Base-by-base conservation (phyloP, 2,888 invertebrate genomes). In the Palloptera scutellata region DNA sequence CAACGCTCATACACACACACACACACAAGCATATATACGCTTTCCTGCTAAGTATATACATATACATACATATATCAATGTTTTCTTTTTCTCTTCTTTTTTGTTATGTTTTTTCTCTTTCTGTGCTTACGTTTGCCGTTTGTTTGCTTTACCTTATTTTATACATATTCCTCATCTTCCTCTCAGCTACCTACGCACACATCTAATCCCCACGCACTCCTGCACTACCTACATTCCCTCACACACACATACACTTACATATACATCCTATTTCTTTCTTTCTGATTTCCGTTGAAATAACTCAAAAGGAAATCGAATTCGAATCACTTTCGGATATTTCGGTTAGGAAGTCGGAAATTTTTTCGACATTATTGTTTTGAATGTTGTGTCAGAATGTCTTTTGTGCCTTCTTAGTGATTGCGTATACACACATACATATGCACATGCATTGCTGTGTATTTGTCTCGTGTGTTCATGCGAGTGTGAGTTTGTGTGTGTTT, bases 321-420 rank as follows among this genome's bases (percentile, higher is more conserved):
- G 80, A 81, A 83, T 82, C 81, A 82, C 80, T 83, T 83, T 81
- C 81, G 79, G 81, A 83, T 83, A 80, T 79, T 78, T 80, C 75
- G 77, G 77, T 77, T 74, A 76, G 79, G 80, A 81, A 79, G 77
- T 78, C 79, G 80, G 78, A 81, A 78, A 79, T 79, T 79, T 77
- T 77, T 76, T 78, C 74, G 74, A 78, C 79, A 79, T 78, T 78
- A 78, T 78, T 77, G 81, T 80, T 80, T 79, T 78, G 74, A 75
- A 78, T 75, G 67, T 77, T 77, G 76, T 72, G 73, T 74, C 72
- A 70, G 75, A 72, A 72, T 71, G 61, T 70, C 12, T 59, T 58
- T 2, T 54, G 30, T 64, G 19, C 42, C 30, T n/a, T 55, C 59
- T 64, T 13, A 58, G 51, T 59, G 59, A 55, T 51, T 58, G 48